Conservation (phyloP, 2,113 vertebrate genomes). For the Pipa parva region DNA sequence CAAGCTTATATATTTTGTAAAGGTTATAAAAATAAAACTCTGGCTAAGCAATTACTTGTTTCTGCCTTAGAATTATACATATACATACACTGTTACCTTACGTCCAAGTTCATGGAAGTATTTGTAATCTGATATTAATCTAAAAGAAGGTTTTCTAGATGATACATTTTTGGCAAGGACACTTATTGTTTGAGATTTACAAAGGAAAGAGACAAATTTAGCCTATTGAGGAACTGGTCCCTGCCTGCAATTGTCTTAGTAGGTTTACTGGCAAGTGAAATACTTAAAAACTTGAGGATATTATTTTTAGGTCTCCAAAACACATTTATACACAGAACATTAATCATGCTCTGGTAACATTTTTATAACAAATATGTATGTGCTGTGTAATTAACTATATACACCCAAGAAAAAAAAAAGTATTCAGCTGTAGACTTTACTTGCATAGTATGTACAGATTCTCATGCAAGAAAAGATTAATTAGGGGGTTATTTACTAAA, state of each 20-base stretch:
- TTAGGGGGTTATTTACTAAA: no score
- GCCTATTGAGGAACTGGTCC: slow-evolving; percentile 41
- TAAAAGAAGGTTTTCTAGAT: slow-evolving; percentile 6
- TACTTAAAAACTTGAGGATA: slow-evolving; percentile 30
- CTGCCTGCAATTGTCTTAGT: slow-evolving; percentile 52
- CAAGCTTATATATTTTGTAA: no score
- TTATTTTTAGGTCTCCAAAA: slow-evolving; percentile 41
- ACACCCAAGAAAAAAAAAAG: no score
- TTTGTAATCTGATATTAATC: not conserved
- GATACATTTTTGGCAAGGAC: slow-evolving; percentile 44
- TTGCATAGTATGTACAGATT: no score
- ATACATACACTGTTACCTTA: not conserved
- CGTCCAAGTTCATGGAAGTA: slow-evolving; percentile 8
- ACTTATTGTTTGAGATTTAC: slow-evolving; percentile 51
- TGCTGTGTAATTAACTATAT: no score
- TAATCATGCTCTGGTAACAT: slow-evolving; percentile 22
- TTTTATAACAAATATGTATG: slow-evolving; percentile 6
- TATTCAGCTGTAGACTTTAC: no score
- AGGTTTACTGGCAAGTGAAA: slow-evolving; percentile 44
- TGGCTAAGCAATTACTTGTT: not conserved
- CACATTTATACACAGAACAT: slow-evolving; percentile 46
- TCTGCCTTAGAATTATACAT: slow-evolving; percentile 1
- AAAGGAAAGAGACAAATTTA: slow-evolving; percentile 51
- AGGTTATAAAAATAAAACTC: not conserved
- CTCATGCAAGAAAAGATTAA: no score